Evolutionary conservation across 2,888 invertebrate genomes (phyloP).

Genomic region (Scaeva pyrastri): DNA sequence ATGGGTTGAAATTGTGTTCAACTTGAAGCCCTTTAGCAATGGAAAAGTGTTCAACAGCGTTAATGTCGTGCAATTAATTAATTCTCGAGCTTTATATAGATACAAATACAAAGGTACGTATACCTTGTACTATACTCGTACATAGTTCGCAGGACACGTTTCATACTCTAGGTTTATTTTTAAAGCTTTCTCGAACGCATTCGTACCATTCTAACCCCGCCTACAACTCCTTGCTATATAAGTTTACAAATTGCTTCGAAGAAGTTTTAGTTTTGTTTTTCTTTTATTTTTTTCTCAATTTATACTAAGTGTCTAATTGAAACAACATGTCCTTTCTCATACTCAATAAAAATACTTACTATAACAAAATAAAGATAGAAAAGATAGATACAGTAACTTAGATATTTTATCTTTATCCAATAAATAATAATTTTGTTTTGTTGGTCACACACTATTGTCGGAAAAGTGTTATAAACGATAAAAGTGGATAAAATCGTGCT

Average conservation of each 20-base stretch:
- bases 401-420: slow-evolving; percentile 38
- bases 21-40: slow-evolving; percentile 21
- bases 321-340: slow-evolving; percentile 27
- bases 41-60: neutral
- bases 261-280: neutral
- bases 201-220: too few species aligned
- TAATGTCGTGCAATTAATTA: slow-evolving; percentile 31
- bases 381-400: neutral
- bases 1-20: slow-evolving; percentile 32
- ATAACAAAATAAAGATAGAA: neutral
- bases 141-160: too few species aligned
- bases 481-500: slow-evolving; percentile 40
- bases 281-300: neutral
- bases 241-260: too few species aligned
- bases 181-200: neutral
- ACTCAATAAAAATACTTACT: neutral
- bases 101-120: neutral
- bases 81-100: neutral
- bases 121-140: neutral
- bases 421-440: slow-evolving; percentile 48
- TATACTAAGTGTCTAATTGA: slow-evolving; percentile 15
- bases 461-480: slow-evolving; percentile 45
- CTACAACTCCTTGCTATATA: too few species aligned
- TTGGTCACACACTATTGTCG: slow-evolving; percentile 51
- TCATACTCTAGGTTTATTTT: slow-evolving; percentile 2